These are phyloP conservation scores for Spicauda simplicius DNA, from an alignment of 2,888 invertebrate genomes.

Conservation along the genomic window DNA sequence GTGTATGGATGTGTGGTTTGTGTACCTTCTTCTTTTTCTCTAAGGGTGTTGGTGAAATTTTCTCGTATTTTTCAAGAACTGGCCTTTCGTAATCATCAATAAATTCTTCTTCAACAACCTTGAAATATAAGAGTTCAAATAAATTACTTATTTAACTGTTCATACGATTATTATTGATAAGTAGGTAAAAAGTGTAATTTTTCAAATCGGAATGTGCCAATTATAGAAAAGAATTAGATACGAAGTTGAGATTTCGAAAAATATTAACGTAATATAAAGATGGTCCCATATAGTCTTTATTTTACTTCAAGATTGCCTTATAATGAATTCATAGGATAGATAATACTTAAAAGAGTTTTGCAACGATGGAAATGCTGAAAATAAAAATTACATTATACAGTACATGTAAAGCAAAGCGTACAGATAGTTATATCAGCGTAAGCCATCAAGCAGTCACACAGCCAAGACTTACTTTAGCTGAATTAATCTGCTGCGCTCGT, in stretches of 20 bases:
- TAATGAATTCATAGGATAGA: not conserved
- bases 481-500: conserved; percentile 17
- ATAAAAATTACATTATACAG: not conserved
- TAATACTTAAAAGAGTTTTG: not conserved
- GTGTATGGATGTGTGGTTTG: conserved; percentile 55
- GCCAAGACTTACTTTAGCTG: conserved; percentile 31
- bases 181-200: no score
- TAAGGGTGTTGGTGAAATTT: conserved; percentile 77
- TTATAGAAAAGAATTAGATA: not conserved
- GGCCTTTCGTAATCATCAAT: conserved; percentile 91
- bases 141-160: no score
- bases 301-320: not conserved
- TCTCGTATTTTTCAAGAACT: conserved; percentile 89
- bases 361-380: conserved; percentile 4
- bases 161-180: no score
- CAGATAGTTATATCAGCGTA: conserved; percentile 20
- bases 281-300: not conserved
- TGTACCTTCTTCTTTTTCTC: conserved; percentile 73
- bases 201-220: not conserved
- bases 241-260: no score
- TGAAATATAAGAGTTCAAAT: conserved; percentile 47
- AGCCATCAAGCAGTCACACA: conserved; percentile 21
- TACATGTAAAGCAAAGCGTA: conserved; percentile 21
- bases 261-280: not conserved
- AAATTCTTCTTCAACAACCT: conserved; percentile 79